Conservation (phyloP, 2,888 invertebrate genomes). For the Augiades crinisus region DNA sequence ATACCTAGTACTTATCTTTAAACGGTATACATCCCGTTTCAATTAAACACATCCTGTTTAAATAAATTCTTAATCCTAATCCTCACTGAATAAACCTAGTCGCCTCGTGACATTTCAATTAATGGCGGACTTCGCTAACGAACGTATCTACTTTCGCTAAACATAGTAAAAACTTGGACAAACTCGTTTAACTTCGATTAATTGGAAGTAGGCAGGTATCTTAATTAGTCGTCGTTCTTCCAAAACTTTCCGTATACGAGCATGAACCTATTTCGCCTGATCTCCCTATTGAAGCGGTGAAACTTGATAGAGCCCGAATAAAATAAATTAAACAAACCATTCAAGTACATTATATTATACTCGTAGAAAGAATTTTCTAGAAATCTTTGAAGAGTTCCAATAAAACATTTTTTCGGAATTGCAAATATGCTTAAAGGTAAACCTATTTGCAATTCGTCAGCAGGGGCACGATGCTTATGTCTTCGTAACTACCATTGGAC, state of each 20-base stretch:
- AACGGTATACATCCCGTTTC: not conserved
- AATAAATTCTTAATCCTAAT: conserved; percentile 25
- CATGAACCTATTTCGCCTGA: not conserved
- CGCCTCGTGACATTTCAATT: conserved; percentile 62
- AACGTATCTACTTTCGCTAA: conserved; percentile 48
- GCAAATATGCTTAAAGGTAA: no score
- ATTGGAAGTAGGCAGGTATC: conserved; percentile 38
- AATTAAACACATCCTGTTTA: conserved; percentile 4
- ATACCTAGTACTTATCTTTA: no score
- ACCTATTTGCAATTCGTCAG: no score
- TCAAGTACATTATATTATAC: no score
- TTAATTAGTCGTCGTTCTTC: conserved; percentile 29
- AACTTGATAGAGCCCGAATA: no score
- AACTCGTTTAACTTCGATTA: conserved; percentile 48
- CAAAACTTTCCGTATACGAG: not conserved
- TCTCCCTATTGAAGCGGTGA: not conserved
- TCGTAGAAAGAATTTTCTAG: no score
- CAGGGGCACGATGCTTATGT: no score
- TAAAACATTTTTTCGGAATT: no score
- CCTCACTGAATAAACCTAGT: conserved; percentile 31
- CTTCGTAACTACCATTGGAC: not conserved
- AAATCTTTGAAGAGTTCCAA: no score
- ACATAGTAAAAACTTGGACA: conserved; percentile 51
- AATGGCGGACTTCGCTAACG: conserved; percentile 57
- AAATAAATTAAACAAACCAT: no score